These are phyloP conservation scores for Athripsodes cinereus DNA, from an alignment of 2,888 invertebrate species.

Conservation along the genomic window DNA sequence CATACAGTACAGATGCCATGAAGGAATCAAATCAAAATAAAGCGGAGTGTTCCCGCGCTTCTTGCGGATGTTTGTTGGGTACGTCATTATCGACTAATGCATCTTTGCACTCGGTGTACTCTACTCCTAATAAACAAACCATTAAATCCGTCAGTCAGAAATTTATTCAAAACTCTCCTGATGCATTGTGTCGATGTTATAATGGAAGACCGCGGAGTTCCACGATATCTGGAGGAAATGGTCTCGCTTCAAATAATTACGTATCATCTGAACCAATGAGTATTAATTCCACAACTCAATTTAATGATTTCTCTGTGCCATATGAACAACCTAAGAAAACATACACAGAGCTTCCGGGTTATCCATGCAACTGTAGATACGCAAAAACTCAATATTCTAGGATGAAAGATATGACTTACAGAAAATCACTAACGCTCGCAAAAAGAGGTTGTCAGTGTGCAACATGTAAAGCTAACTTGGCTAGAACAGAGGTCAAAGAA, in stretches of 20 bases:
- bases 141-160: conserved; percentile 1
- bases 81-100: background rate
- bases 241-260: conserved; percentile 7
- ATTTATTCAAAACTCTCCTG: conserved; percentile 2
- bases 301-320: conserved; percentile 18
- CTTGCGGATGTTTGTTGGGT: conserved; percentile 11
- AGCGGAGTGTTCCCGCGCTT: conserved; percentile 18
- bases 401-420: conserved; percentile 28
- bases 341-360: conserved; percentile 2
- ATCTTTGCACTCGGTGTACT: background rate
- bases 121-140: conserved; percentile 5
- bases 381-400: conserved; percentile 26
- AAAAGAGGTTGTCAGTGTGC: conserved; percentile 22
- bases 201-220: conserved; percentile 20
- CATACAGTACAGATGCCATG: conserved; percentile 9
- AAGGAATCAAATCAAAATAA: conserved; percentile 20
- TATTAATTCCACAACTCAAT: conserved; percentile 16
- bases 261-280: conserved; percentile 2
- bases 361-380: conserved; percentile 15
- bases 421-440: conserved; percentile 23
- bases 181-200: conserved; percentile 18
- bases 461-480: conserved; percentile 18
- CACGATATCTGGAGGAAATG: conserved; percentile 16
- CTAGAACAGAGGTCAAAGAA: background rate
- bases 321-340: conserved; percentile 12